Percentiles rank a stretch among this genome's conserved stretches.
phyloP scores from a whole-genome alignment of 2,888 invertebrate species.

The Platyscelio sp. region DNA sequence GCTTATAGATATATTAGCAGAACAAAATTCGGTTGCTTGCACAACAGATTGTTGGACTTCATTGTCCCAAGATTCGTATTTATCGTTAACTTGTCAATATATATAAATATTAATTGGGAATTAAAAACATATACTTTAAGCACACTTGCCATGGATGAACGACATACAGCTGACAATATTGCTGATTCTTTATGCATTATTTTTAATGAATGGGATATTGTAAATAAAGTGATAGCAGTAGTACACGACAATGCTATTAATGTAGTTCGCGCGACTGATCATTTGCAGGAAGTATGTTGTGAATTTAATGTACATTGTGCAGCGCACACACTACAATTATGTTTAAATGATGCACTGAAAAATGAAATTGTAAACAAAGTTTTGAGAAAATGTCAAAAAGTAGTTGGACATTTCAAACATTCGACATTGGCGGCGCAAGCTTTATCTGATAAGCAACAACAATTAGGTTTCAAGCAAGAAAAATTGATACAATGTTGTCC shows the following conservation, averaged over 20 bases:
- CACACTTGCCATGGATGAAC: neutral
- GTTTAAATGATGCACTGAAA: conserved; percentile 4
- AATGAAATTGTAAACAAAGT: neutral
- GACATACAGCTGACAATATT: conserved; percentile 35
- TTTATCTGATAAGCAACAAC: conserved; percentile 3
- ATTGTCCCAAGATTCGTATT: conserved; percentile 6
- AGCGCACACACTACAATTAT: conserved; percentile 25
- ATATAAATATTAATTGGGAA: conserved; percentile 7
- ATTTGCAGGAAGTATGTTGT: neutral
- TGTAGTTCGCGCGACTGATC: neutral
- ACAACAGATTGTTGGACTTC: conserved; percentile 45
- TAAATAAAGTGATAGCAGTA: conserved; percentile 10
- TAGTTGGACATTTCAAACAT: conserved; percentile 35
- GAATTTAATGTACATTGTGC: conserved; percentile 29
- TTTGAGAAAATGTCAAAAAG: neutral
- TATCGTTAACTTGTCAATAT: conserved; percentile 36
- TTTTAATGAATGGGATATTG: conserved; percentile 25
- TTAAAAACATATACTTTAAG: neutral
- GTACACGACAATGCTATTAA: conserved; percentile 30
- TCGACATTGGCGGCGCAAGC: neutral
- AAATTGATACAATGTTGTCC: conserved; percentile 27
- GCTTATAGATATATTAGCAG: neutral
- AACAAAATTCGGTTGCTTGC: conserved; percentile 2
- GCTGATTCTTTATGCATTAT: neutral
- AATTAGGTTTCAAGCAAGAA: neutral